Evolutionary conservation across 2,797 vertebrate genomes (phyloP).

Genomic region (Pipistrellus pipistrellus): DNA sequence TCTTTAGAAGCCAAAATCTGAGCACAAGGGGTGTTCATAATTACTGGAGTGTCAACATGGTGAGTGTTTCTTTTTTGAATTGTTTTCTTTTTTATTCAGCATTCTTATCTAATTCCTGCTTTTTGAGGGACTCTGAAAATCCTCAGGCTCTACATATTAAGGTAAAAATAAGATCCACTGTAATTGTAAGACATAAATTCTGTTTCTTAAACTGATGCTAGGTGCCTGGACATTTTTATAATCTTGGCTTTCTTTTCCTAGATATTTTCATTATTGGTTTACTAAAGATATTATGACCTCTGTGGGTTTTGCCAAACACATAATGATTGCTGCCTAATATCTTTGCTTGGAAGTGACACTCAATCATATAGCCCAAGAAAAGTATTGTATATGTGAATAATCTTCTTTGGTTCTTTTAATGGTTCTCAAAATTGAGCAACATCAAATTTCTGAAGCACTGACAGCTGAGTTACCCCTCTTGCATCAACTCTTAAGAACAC

Average conservation of each 20-base stretch:
- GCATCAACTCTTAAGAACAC: not conserved
- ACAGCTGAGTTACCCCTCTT: not conserved
- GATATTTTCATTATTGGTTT: slow-evolving; percentile 2
- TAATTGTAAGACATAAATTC: not conserved
- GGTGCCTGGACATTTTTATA: not conserved
- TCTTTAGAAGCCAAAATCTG: slow-evolving; percentile 7
- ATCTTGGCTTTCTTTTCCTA: not conserved
- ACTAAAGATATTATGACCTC: not conserved
- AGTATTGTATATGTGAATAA: not conserved
- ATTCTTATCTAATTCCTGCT: not conserved
- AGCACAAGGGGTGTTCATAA: not conserved
- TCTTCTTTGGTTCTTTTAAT: not conserved
- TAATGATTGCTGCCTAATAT: not conserved
- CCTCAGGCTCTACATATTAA: not conserved
- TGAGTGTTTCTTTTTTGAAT: not conserved
- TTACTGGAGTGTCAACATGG: not conserved
- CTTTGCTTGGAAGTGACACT: slow-evolving; percentile 6
- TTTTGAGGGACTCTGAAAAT: slow-evolving; percentile 18
- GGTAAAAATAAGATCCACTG: not conserved
- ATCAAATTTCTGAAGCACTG: not conserved
- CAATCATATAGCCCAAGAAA: not conserved
- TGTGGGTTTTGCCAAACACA: not conserved
- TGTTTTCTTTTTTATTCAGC: not conserved
- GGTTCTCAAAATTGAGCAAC: not conserved
- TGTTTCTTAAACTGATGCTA: not conserved